These are phyloP conservation scores for Drosophila neotestacea DNA, from an alignment of 2,888 invertebrate genomes.

Conservation along the genomic window DNA sequence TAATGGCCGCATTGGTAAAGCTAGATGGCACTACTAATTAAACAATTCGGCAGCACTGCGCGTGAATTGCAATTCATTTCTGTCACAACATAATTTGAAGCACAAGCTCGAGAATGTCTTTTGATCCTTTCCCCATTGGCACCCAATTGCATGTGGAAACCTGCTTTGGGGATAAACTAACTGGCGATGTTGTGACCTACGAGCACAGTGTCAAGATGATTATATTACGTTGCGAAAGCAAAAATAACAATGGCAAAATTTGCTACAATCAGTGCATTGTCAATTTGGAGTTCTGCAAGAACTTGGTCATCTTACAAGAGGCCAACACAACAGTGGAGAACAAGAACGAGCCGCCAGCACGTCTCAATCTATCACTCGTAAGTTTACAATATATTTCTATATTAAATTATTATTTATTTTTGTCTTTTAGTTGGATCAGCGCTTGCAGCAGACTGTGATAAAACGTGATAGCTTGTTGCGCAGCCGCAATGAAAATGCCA, in stretches of 20 bases:
- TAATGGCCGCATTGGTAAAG: constrained; percentile 1
- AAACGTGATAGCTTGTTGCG: constrained; percentile 28
- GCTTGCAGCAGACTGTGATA: constrained; percentile 17
- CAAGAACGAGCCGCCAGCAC: constrained; percentile 21
- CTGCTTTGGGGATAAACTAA: constrained; percentile 40
- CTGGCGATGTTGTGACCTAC: constrained; percentile 47
- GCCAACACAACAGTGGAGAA: constrained; percentile 4
- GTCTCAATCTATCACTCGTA: constrained; percentile 39
- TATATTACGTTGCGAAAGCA: constrained; percentile 29
- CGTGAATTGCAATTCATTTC: constrained; percentile 9
- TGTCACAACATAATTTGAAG: neutral
- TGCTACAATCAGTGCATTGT: constrained; percentile 36
- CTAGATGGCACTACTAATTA: constrained; percentile 6
- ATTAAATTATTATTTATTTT: neutral
- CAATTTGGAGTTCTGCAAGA: constrained; percentile 51
- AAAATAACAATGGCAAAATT: constrained; percentile 20
- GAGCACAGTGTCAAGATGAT: constrained; percentile 52
- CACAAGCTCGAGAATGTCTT: constrained; percentile 10
- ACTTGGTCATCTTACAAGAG: constrained; percentile 48
- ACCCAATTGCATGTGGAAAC: constrained; percentile 40
- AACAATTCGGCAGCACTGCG: constrained; percentile 33
- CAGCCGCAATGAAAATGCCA: constrained; percentile 29
- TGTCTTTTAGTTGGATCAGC: constrained; percentile 40
- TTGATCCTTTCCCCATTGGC: constrained; percentile 42
- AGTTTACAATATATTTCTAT: rapidly evolving